A percentile compares a stretch with the other conserved stretches of the same genome.
Evolutionary conservation across 2,113 vertebrate genomes (phyloP).

Genomic region (Sporophila hypoxantha): DNA sequence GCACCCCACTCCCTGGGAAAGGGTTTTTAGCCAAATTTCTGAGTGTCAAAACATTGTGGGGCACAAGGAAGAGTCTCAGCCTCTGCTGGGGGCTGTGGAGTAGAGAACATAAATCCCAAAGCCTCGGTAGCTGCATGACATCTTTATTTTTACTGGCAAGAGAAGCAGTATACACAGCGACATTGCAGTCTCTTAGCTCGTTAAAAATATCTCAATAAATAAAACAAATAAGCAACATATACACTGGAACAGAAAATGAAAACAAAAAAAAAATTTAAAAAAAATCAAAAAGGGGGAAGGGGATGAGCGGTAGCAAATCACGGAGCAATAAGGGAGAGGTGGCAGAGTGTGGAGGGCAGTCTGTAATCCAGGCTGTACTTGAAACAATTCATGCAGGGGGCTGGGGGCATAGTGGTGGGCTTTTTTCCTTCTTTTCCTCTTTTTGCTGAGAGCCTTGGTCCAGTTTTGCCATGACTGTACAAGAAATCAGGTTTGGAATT

Average conservation of each 20-base stretch:
- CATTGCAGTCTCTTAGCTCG: constrained; percentile 51
- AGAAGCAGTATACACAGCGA: constrained; percentile 60
- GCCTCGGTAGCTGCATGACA: neutral
- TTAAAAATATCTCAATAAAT: constrained; percentile 96
- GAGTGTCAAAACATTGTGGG: neutral
- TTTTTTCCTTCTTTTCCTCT: neutral
- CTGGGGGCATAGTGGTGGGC: neutral
- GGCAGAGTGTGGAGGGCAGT: constrained; percentile 1
- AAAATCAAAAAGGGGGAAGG: neutral
- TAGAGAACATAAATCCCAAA: neutral
- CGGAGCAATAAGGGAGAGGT: neutral
- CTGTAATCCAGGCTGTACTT: constrained; percentile 49
- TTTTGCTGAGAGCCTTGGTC: constrained; percentile 59
- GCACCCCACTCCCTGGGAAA: neutral
- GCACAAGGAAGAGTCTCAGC: neutral
- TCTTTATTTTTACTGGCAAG: constrained; percentile 65
- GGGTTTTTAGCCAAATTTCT: neutral
- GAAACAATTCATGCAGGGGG: constrained; percentile 24
- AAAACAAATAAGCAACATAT: constrained; percentile 82
- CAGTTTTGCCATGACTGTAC: constrained; percentile 54
- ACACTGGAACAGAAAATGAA: constrained; percentile 74
- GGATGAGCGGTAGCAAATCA: neutral
- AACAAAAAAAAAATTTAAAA: neutral
- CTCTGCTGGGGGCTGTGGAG: neutral
- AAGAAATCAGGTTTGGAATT: constrained; percentile 34